Evolutionary conservation across 2,113 vertebrate genomes (phyloP).

Genomic region (Electrona antarctica): DNA sequence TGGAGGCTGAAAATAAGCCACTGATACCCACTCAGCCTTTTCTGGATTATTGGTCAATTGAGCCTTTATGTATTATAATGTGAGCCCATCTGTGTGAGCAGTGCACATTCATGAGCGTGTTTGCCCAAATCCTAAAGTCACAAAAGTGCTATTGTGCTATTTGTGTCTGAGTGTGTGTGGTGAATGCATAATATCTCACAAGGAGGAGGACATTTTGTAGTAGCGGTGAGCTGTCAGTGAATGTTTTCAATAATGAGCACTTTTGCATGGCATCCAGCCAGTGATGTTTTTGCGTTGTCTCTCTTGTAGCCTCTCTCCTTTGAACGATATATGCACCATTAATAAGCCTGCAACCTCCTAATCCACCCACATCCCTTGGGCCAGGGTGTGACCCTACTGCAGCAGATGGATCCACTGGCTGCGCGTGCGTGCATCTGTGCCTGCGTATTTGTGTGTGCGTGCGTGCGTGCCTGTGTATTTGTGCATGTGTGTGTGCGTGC

Average conservation of each 20-base stretch:
- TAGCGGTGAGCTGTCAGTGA: too few relatives aligned
- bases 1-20: slow-evolving; percentile 48
- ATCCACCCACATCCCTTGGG: slow-evolving; percentile 16
- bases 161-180: background rate
- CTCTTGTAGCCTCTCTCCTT: background rate
- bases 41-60: slow-evolving; percentile 57
- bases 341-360: slow-evolving; percentile 7
- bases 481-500: too few relatives aligned
- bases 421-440: slow-evolving; percentile 25
- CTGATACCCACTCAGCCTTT: slow-evolving; percentile 42
- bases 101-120: slow-evolving; percentile 39
- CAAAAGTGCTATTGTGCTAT: slow-evolving; percentile 27
- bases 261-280: background rate
- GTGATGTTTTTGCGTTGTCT: background rate
- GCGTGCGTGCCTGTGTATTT: too few relatives aligned
- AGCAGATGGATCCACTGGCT: slow-evolving; percentile 57
- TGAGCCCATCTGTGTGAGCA: slow-evolving; percentile 31
- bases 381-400: slow-evolving; percentile 50
- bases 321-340: background rate
- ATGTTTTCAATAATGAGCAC: background rate
- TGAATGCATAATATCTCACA: background rate
- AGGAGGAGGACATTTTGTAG: background rate
- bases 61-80: slow-evolving; percentile 49
- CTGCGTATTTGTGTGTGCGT: slow-evolving; percentile 30
- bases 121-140: slow-evolving; percentile 20